Percentiles rank a stretch among this genome's conserved stretches.
These are phyloP conservation scores for Abscondita cerata DNA, from an alignment of 2,888 invertebrate species.

Conservation along the genomic window DNA sequence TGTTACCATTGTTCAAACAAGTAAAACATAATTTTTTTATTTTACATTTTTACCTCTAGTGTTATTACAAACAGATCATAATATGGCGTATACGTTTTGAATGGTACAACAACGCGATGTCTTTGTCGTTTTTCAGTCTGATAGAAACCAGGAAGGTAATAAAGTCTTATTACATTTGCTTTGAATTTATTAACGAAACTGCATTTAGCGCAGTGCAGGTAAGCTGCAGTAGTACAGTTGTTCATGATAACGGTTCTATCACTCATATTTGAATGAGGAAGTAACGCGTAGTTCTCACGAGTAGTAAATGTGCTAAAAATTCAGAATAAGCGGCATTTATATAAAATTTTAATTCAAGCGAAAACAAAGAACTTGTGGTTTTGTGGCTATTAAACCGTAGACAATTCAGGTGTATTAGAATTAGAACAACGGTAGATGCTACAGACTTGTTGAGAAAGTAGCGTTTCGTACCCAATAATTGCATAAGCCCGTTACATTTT, in stretches of 20 bases:
- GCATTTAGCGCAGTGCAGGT: conserved; percentile 21
- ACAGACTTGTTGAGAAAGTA: conserved; percentile 4
- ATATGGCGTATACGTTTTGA: too few species aligned
- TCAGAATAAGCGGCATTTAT: conserved; percentile 10
- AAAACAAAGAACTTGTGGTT: conserved; percentile 27
- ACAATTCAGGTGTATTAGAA: conserved; percentile 22
- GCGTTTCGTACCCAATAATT: background rate
- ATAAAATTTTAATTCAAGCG: conserved; percentile 22
- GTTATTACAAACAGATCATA: too few species aligned
- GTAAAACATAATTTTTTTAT: too few species aligned
- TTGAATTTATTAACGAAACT: conserved; percentile 10
- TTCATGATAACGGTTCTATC: conserved; percentile 44
- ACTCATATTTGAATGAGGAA: conserved; percentile 49
- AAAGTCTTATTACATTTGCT: background rate
- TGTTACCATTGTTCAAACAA: too few species aligned
- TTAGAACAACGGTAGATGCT: conserved; percentile 22
- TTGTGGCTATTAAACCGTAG: conserved; percentile 13
- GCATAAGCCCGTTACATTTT: background rate
- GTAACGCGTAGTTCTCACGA: conserved; percentile 48
- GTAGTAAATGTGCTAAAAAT: conserved; percentile 30
- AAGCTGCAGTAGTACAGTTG: conserved; percentile 24
- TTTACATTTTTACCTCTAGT: too few species aligned
- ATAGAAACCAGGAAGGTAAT: too few species aligned
- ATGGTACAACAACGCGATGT: too few species aligned
- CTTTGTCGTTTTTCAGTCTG: too few species aligned